phyloP scores from a whole-genome alignment of 2,797 vertebrate genomes.

The Xyrichtys novacula region DNA sequence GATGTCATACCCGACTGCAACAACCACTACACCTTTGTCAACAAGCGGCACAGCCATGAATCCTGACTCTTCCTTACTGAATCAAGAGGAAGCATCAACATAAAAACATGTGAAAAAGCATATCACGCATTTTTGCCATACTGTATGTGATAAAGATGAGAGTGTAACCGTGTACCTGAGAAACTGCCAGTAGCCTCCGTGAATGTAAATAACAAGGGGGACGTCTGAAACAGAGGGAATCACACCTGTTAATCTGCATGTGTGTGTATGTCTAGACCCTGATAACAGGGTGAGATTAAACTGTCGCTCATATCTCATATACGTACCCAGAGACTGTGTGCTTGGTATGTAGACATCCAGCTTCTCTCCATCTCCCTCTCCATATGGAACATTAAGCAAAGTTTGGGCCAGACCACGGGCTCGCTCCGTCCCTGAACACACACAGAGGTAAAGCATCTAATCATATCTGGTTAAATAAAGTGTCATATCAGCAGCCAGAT shows the following conservation, averaged over 20 bases:
- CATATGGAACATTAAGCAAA: conserved; percentile 88
- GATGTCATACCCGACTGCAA: conserved; percentile 87
- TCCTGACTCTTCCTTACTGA: conserved; percentile 92
- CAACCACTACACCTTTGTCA: conserved; percentile 87
- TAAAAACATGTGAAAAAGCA: neutral
- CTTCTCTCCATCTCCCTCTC: conserved; percentile 85
- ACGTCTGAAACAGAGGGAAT: conserved; percentile 79
- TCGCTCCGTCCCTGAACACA: conserved; percentile 84
- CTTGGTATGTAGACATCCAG: conserved; percentile 91
- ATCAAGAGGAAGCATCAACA: conserved; percentile 15
- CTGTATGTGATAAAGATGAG: neutral
- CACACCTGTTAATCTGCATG: conserved; percentile 2
- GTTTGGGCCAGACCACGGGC: conserved; percentile 80
- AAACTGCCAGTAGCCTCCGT: conserved; percentile 96
- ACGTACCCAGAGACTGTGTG: conserved; percentile 76
- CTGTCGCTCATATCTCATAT: conserved; percentile 1
- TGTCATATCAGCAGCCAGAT: too few relatives aligned
- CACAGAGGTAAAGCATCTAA: neutral
- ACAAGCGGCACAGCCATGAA: conserved; percentile 89
- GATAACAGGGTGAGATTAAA: neutral
- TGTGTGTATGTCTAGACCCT: neutral
- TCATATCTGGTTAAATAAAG: too few relatives aligned
- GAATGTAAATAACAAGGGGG: conserved; percentile 90
- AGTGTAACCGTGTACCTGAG: conserved; percentile 85
- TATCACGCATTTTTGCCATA: neutral